Evolutionary conservation across 2,113 vertebrate species (phyloP).

Genomic region (Gadus macrocephalus): DNA sequence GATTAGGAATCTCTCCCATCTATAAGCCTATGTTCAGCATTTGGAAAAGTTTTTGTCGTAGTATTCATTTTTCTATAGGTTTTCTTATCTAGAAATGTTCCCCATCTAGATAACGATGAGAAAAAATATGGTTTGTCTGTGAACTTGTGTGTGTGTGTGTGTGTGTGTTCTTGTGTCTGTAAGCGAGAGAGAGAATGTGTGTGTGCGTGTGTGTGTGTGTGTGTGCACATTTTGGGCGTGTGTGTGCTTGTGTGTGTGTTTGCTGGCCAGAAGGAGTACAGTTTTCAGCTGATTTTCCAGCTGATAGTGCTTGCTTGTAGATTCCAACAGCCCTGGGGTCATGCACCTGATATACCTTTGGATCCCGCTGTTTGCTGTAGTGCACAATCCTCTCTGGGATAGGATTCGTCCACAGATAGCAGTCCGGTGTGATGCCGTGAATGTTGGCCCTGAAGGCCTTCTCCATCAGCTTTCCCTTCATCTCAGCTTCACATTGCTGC

Average conservation of each 20-base stretch:
- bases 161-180: neutral
- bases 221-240: neutral
- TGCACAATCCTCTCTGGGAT: conserved; percentile 64
- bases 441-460: conserved; percentile 66
- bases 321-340: conserved; percentile 70
- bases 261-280: neutral
- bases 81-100: no score
- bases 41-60: no score
- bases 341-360: conserved; percentile 75
- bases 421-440: conserved; percentile 66
- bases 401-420: conserved; percentile 65
- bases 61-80: no score
- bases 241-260: neutral
- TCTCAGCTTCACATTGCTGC: conserved; percentile 51
- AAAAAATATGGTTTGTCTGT: neutral
- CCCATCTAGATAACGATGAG: no score
- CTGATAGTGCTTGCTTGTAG: conserved; percentile 59
- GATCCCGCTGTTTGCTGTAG: conserved; percentile 64
- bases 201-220: conserved; percentile 14
- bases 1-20: neutral
- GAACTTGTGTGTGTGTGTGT: neutral
- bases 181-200: conserved; percentile 1
- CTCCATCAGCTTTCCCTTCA: conserved; percentile 55
- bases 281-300: conserved; percentile 30
- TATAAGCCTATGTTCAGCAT: no score